phyloP scores from a whole-genome alignment of 2,888 invertebrate genomes.

The Crocallis elinguaria region DNA sequence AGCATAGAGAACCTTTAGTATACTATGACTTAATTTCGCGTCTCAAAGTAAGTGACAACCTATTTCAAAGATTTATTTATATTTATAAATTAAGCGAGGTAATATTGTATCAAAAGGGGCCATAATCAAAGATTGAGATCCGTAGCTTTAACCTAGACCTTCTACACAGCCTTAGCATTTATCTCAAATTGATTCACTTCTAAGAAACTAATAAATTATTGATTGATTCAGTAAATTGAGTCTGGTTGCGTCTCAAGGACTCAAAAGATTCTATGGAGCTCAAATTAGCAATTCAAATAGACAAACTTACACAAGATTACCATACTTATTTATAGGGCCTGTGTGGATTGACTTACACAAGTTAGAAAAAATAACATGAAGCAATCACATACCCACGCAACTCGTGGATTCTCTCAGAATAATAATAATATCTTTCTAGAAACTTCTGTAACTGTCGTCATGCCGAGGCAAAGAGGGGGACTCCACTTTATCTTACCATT shows the following conservation, averaged over 20 bases:
- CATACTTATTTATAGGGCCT: not conserved
- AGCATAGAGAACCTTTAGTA: no score
- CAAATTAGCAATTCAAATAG: slow-evolving; percentile 3
- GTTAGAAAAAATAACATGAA: no score
- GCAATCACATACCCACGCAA: no score
- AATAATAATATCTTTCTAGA: no score
- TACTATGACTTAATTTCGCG: no score
- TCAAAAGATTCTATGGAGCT: not conserved
- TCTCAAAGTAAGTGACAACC: no score
- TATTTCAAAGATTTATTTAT: no score
- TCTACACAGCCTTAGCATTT: not conserved
- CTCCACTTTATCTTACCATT: no score
- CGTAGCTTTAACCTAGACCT: not conserved
- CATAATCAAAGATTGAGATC: not conserved
- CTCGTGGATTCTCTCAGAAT: no score
- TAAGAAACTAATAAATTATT: not conserved
- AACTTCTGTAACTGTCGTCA: no score
- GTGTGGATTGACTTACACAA: not conserved
- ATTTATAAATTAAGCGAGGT: no score
- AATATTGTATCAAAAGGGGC: not conserved
- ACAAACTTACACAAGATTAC: not conserved
- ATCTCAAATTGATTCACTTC: not conserved
- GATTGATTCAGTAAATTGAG: not conserved
- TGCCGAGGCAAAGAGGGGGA: no score
- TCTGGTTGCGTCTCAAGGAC: not conserved